Conservation (phyloP, 2,888 invertebrate species). For the Perizoma affinitatum region DNA sequence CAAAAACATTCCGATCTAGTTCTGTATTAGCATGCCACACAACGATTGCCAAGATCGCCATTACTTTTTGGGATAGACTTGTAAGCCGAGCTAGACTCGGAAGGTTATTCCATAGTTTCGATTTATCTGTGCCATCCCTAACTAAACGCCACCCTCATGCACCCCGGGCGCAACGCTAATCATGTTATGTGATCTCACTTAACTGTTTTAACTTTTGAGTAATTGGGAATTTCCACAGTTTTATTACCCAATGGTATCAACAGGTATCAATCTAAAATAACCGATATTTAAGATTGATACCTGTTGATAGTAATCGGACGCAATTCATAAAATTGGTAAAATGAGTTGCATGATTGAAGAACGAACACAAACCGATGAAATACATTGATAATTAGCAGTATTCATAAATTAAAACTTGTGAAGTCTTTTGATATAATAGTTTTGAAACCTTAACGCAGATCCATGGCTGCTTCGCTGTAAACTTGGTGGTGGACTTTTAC, state of each 20-base stretch:
- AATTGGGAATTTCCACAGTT: slow-evolving; percentile 54
- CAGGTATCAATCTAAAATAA: no score
- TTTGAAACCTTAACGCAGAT: no score
- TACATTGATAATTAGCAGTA: no score
- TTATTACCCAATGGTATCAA: slow-evolving; percentile 37
- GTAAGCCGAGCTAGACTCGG: background rate
- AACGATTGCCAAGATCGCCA: no score
- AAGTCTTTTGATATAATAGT: no score
- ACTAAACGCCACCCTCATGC: slow-evolving; percentile 49
- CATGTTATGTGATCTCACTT: slow-evolving; percentile 63
- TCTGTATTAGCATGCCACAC: no score
- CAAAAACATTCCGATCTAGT: no score
- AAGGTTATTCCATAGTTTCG: background rate
- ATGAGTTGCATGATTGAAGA: no score
- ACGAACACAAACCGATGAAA: no score
- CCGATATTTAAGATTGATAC: slow-evolving; percentile 36
- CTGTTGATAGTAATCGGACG: slow-evolving; percentile 28
- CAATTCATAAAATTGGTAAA: slow-evolving; percentile 5
- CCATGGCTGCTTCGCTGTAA: no score
- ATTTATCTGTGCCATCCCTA: slow-evolving; percentile 17
- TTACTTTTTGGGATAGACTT: background rate
- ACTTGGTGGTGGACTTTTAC: no score
- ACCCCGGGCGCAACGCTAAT: slow-evolving; percentile 61
- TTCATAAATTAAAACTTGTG: no score
- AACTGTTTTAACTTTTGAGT: slow-evolving; percentile 50